Base-by-base conservation (phyloP, 2,888 invertebrate genomes). In the Kuschelorhynchus macadamiae region DNA sequence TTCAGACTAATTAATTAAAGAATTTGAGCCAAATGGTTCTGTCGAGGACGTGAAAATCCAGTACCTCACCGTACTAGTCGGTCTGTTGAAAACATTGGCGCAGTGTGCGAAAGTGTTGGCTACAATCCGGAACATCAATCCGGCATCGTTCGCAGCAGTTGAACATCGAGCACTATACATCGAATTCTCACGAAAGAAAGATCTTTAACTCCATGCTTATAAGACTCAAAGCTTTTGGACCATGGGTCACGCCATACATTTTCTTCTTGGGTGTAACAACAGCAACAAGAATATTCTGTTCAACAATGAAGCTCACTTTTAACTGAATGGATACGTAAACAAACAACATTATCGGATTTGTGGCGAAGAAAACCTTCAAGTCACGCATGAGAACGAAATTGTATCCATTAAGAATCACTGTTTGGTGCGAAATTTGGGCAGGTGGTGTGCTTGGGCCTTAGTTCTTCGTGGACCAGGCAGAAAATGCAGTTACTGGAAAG, bases 41-140 rank as follows among this genome's bases (percentile, higher is more conserved):
- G 59, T 16, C 42, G 25, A 25, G 11, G 17, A 53, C 36, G 12
- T 53, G 42, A 42, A 42, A 42, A 42, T 9, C 14, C 36, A 12
- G 36, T 36, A 11, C 36, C 2, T 36, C 42, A 17, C 17, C 42
- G 42, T 42, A 42, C 9, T 42, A 42, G 42, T 17, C 16, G 14
- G 9, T 42, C 36, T 17, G 42, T 42, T 42, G 42, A 16, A 42
- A 42, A 42, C 11, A 42, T 42, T 42, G 42, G 16, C 11, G 42
- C 42, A 64, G 69, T 72, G 53, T 59, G 64, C 46, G 72, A 70
- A 59, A 72, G 73, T 73, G 75, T 75, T 25, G 25, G 63, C 57
- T n/a, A n/a, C 69, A 72, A 62, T 47, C 64, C 44, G 73, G 25
- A 39, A 55, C 55, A 55, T 16, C 49, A n/a, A n/a, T n/a, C n/a